A percentile compares a stretch with the other conserved stretches of the same genome.
Evolutionary conservation across 1,140 invertebrate species (phyloP).

Genomic region (Ceratina calcarata): DNA sequence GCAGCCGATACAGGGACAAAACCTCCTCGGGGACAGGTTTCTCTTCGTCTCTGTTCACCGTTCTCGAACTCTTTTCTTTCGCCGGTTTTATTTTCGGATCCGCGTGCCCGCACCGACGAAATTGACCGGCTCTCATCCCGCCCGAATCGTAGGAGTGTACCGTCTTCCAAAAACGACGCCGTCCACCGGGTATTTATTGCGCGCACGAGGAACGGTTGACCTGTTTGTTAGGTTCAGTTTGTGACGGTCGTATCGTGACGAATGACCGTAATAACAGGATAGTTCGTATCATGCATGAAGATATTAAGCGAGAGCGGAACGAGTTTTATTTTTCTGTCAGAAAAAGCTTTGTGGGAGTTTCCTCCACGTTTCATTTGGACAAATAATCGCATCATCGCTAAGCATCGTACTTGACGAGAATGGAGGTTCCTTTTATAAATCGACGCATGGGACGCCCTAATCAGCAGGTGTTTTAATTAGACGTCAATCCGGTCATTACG

Average conservation of each 20-base stretch:
- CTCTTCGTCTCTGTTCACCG: constrained; percentile 3
- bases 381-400: too few relatives aligned
- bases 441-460: background rate
- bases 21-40: constrained; percentile 50
- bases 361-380: background rate
- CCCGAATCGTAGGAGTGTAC: background rate
- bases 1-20: constrained; percentile 55
- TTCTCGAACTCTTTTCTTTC: background rate
- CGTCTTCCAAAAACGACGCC: constrained; percentile 11
- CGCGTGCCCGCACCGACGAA: constrained; percentile 11
- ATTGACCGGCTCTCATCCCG: background rate
- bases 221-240: background rate
- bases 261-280: constrained; percentile 6
- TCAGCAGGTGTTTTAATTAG: constrained; percentile 59
- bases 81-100: constrained; percentile 29
- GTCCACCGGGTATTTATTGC: constrained; percentile 25
- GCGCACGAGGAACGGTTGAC: constrained; percentile 12
- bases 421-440: background rate
- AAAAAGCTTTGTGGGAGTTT: background rate
- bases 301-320: background rate
- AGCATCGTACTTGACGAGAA: too few relatives aligned
- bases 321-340: background rate
- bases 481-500: constrained; percentile 50
- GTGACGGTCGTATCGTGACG: background rate
- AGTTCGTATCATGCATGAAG: background rate